Evolutionary conservation across 2,888 invertebrate species (phyloP).

Genomic region (Pteria penguin): DNA sequence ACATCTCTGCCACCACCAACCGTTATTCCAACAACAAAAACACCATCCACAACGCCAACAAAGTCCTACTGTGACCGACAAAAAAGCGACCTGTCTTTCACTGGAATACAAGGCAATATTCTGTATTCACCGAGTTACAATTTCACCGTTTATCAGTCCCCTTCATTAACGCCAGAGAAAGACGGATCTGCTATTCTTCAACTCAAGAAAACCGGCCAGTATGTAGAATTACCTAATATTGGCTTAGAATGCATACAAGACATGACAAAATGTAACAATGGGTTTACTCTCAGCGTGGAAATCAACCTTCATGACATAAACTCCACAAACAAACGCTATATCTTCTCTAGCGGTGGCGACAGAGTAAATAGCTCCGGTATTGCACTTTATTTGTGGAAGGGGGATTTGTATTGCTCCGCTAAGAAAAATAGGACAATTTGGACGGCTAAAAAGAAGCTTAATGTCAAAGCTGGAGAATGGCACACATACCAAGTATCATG

Average conservation of each 20-base stretch:
- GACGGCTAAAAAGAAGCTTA: slow-evolving; percentile 45
- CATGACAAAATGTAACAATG: slow-evolving; percentile 54
- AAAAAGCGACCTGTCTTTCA: slow-evolving; percentile 32
- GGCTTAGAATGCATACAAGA: slow-evolving; percentile 62
- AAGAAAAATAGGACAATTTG: slow-evolving; percentile 53
- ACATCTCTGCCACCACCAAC: neutral
- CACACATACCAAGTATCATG: slow-evolving; percentile 55
- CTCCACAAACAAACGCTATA: slow-evolving; percentile 54
- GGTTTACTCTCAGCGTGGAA: slow-evolving; percentile 61
- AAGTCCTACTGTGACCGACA: neutral
- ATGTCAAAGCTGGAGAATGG: slow-evolving; percentile 45
- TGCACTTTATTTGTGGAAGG: slow-evolving; percentile 55
- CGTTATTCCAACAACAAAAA: neutral
- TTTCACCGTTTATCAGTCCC: slow-evolving; percentile 59
- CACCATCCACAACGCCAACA: neutral
- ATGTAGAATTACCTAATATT: slow-evolving; percentile 58
- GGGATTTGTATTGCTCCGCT: slow-evolving; percentile 55
- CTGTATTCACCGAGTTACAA: slow-evolving; percentile 62
- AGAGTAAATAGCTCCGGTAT: slow-evolving; percentile 50
- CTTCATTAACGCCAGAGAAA: slow-evolving; percentile 47
- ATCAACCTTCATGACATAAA: slow-evolving; percentile 53
- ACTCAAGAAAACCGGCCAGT: slow-evolving; percentile 54
- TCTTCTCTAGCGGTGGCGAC: slow-evolving; percentile 66
- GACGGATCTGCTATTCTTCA: slow-evolving; percentile 53
- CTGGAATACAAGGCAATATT: slow-evolving; percentile 50